Evolutionary conservation across 2,888 invertebrate genomes (phyloP), one percentile per base, ranked within the genome.

Genomic region (Nasonovia ribisnigri): DNA sequence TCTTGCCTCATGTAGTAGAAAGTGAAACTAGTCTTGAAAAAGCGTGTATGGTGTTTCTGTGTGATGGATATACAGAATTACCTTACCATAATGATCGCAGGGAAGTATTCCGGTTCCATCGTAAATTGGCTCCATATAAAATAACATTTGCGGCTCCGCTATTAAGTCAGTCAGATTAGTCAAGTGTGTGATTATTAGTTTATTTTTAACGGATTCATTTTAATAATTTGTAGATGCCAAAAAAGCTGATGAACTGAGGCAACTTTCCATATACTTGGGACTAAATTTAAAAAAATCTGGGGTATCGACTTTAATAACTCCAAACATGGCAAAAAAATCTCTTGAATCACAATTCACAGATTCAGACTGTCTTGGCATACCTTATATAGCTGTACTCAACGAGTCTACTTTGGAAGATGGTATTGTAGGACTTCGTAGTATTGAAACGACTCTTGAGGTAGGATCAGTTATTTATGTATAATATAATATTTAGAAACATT

Each of bases 71-170:
- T 57, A 84, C 94, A 0, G 93, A 94, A 10, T 97, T 95, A 96
- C 96, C 67, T 26, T 94, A 93, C 94, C 94, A 92, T 42, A 93
- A 90, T 26, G 94, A 94, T 67, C 95, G 95, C 5, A 95, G 96
- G 94, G 96, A 96, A 94, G 95, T 96, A 94, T 95, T 97, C 90
- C 96, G 96, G 94, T 96, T 98, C 86, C 97, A 98, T 95, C 96
- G 97, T 94, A 97, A 97, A 96, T 96, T 98, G 94, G 97, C 98
- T 29, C 98, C 98, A 0, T 98, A 97, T 95, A 98, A 98, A 96
- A 97, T 97, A 94, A 96, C 97, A 89, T 97, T 98, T 95, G 96
- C 96, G 43, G 95, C 97, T 90, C 95, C 96, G 6, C 89, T 90
- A 84, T 88, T 84, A 84, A 94, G 92, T 94, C 36, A 90, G 86